Evolutionary conservation across 2,888 invertebrate species (phyloP), one percentile per base, ranked within the genome.

Genomic region (Allolobophora icterica): DNA sequence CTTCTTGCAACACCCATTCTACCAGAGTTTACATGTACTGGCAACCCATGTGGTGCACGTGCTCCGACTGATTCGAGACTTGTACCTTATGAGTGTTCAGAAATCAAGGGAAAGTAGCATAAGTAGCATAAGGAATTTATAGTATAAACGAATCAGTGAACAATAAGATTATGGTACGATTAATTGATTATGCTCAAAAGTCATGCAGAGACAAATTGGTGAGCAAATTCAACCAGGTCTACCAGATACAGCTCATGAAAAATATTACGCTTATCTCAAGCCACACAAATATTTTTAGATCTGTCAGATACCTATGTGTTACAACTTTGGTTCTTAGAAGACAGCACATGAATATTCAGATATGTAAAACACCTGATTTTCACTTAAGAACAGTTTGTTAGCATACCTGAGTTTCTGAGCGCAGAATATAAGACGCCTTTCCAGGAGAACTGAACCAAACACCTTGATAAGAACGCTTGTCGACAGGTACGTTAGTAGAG

Each of bases 361-460:
- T 71, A 71, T 8, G 11, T 24, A n/a, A 71, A 52, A 71, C n/a
- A 71, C n/a, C 30, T n/a, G 30, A 71, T 30, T n/a, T n/a, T 3
- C n/a, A 71, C 13, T n/a, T n/a, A n/a, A 1, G 30, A 71, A 71
- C 71, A 71, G 52, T n/a, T 11, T 8, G 11, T 71, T 13, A n/a
- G 30, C 71, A 71, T 91, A 97, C 97, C 97, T 97, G 91, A 97
- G 96, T 92, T 96, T 96, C 94, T 97, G 96, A 93, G 97, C 97
- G 90, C 97, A 96, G 87, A 98, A 96, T 91, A 98, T 96, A 45
- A 98, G 97, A 95, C 97, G 97, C 92, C 97, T 96, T 95, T 98
- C 98, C 91, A 97, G 95, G 35, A 98, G 96, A 89, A 98, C 95
- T 0, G 97, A 97, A 1, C 97, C 97, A 94, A 98, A 97, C 34